Evolutionary conservation across 2,888 invertebrate genomes (phyloP), one percentile per base, ranked within the genome.

Genomic region (Mythimna lalbum): DNA sequence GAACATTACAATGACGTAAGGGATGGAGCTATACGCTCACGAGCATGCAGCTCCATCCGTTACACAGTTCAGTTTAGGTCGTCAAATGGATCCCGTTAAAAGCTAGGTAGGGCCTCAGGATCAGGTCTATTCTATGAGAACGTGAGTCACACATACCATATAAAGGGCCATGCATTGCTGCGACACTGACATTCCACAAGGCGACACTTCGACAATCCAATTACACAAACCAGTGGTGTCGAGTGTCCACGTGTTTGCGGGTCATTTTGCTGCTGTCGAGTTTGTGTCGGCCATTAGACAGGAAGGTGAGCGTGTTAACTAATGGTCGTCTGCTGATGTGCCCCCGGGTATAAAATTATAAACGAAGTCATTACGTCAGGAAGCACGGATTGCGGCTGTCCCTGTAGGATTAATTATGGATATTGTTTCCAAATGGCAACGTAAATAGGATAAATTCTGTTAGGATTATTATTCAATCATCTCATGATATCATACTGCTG

Each of bases 241-340:
- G 65, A 27, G 53, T 78, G 55, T 27, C 49, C 73, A 77, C 73
- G 62, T 68, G 62, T 77, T 63, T 64, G 63, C 65, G 31, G 50
- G 39, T 63, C 55, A 60, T 73, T 73, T 78, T 60, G 64, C 63
- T 73, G 62, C 57, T 65, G 61, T 73, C 63, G 49, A 53, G 67
- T 61, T 61, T 55, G 50, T 67, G 78, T 62, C 79, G 27, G 10
- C 50, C 69, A 69, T 78, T 73, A 60, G 47, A 39, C 63, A 55
- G 69, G 78, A 78, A 78, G 69, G 79, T 78, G 78, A 78, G 73
- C 68, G 43, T 63, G 69, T 69, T 69, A 78, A 78, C 67, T 67
- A 78, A 77, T 68, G 67, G 36, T 23, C 17, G 55, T 78, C 63
- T 47, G 55, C 27, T 50, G 55, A 52, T 50, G 33, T 63, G 43